Evolutionary conservation across 1,140 invertebrate species (phyloP), one percentile per base, ranked within the genome.

Genomic region (Drosophila tristis): DNA sequence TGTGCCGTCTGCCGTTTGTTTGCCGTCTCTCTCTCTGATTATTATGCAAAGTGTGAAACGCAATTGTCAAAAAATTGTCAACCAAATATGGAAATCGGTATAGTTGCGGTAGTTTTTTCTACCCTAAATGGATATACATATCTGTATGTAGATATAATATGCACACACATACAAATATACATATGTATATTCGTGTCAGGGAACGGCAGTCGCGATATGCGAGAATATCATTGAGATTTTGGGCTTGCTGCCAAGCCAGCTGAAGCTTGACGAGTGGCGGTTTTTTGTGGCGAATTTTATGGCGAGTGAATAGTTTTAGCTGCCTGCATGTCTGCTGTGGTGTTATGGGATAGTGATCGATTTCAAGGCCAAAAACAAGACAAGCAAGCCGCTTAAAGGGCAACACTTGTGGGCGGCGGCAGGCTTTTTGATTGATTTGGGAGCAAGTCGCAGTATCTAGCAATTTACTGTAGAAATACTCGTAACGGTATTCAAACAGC

Each of bases 1-100:
- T n/a, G n/a, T n/a, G n/a, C n/a, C n/a, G n/a, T 63, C 55, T 45
- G 62, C 63, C 4, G 23, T 25, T 3, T n/a, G n/a, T 25, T 25
- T 25, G 2, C 16, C 25, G 39, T 42, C 23, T 16, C 35, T 60
- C 51, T 61, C 50, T 47, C 70, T 82, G 79, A 50, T 87, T 89
- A 84, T 73, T 87, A 87, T 87, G 80, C 80, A 85, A 85, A 85
- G 80, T 85, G 80, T 54, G 81, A 85, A 85, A 77, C 80, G 81
- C 80, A 84, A 85, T 84, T 84, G 80, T 85, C 80, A 87, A 87
- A 82, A 87, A 87, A 89, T 84, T 87, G 84, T 77, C 64, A 84
- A 23, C 70, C 84, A 80, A 84, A 87, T 57, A 39, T 39, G 35
- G 35, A 39, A 39, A 39, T 87, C 78, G 84, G 78, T 48, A 62